Base-by-base conservation (phyloP, 2,113 vertebrate species). In the Xyliphius kryptos region DNA sequence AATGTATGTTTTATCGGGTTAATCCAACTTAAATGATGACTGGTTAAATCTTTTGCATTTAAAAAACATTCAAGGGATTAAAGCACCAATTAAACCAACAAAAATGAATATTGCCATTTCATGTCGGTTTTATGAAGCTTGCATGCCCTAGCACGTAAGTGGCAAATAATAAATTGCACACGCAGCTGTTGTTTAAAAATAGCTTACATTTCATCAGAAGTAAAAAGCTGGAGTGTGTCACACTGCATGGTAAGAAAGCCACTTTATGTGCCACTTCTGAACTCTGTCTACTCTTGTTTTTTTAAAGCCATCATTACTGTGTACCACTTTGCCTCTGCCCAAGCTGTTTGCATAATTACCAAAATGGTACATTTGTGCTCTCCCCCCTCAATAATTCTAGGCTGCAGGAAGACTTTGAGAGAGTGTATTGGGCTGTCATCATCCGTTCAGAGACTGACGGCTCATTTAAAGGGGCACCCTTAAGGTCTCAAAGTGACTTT, bases 351-450 rank as follows among this genome's bases (percentile, higher is more conserved):
- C 59, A 57, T 53, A 71, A 68, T 71, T 62, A 68, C 56, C 43
- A 52, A 6, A 37, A 22, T 47, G 53, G 61, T 61, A 36, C 43
- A 60, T 68, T 67, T 63, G 15, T 61, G 56, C 49, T 50, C 41
- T 19, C 62, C 13, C 32, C 49, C 8, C 19, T 26, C 59, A 60
- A 63, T 63, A 49, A 59, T 55, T 50, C 55, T 16, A 70, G 78
- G 72, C 76, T 43, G 68, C 65, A 75, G 77, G 73, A 75, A 77
- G 67, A 61, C 36, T 68, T 79, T 81, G 77, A 73, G 73, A 79
- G 76, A 13, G 13, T 10, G 43, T 46, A 46, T 6, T 74, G 63
- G 72, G 64, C 70, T 76, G 73, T 79, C 76, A 76, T 77, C 77
- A 49, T 75, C 44, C 72, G 69, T 77, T 70, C 55, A 52, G 14